phyloP scores from a whole-genome alignment of 2,113 vertebrate genomes.

The Otolemur garnettii region DNA sequence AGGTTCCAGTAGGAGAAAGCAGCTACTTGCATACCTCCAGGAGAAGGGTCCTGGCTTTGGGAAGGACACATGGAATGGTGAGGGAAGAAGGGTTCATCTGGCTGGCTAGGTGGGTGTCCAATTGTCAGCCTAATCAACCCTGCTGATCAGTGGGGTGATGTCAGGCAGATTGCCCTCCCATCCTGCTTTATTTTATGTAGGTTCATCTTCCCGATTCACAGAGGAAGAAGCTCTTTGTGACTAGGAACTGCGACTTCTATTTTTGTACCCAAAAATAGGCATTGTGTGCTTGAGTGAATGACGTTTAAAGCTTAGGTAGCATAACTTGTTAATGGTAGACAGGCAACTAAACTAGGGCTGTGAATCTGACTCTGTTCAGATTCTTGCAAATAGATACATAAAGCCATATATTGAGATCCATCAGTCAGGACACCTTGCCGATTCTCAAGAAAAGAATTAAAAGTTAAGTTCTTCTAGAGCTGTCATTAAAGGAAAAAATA shows the following conservation, averaged over 20 bases:
- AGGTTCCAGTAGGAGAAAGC: too few relatives aligned
- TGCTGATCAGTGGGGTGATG: too few relatives aligned
- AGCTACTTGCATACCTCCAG: too few relatives aligned
- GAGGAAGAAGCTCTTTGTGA: slow-evolving; percentile 11
- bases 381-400: not conserved
- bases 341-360: not conserved
- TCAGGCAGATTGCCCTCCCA: not conserved
- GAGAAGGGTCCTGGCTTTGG: not conserved
- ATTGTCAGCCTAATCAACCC: too few relatives aligned
- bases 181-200: not conserved
- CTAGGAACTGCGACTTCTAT: not conserved
- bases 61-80: too few relatives aligned
- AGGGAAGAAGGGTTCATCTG: too few relatives aligned
- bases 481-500: slow-evolving; percentile 32
- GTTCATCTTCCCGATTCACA: not conserved
- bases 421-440: not conserved
- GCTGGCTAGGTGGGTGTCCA: too few relatives aligned
- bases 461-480: slow-evolving; percentile 16
- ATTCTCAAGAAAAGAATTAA: slow-evolving; percentile 44
- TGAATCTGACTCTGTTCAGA: not conserved
- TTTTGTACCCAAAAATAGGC: slow-evolving; percentile 39
- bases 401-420: not conserved
- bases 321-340: not conserved
- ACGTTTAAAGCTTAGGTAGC: not conserved
- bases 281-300: not conserved